phyloP scores from a whole-genome alignment of 2,797 vertebrate genomes.

The Pangasius mekongensis region DNA sequence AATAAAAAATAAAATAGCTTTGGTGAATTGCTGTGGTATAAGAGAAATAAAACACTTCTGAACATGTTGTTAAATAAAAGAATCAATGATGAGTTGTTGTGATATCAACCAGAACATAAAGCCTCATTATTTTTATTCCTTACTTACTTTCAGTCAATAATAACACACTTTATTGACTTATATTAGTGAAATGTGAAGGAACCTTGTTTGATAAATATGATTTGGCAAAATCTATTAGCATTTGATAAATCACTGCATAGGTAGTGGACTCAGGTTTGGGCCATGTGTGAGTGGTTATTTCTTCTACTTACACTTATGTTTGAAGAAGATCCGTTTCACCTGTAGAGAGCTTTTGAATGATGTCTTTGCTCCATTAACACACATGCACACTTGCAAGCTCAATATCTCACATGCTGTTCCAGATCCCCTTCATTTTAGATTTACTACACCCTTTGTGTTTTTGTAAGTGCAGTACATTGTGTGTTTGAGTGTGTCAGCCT shows the following conservation, averaged over 20 bases:
- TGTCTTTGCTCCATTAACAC: constrained; percentile 41
- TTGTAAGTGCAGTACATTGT: constrained; percentile 65
- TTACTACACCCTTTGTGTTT: constrained; percentile 59
- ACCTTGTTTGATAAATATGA: background rate
- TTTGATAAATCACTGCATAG: background rate
- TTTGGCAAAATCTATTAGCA: background rate
- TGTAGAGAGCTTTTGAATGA: constrained; percentile 23
- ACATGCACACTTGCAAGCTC: constrained; percentile 23
- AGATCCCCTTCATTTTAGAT: constrained; percentile 74
- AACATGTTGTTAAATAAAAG: background rate
- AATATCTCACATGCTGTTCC: constrained; percentile 69
- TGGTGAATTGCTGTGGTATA: background rate
- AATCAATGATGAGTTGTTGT: background rate
- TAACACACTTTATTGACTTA: background rate
- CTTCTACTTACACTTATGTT: constrained; percentile 14
- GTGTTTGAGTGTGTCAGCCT: constrained; percentile 58
- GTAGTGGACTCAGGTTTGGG: background rate
- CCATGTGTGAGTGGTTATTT: constrained; percentile 35
- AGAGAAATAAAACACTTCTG: background rate
- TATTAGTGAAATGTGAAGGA: background rate
- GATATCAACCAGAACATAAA: background rate
- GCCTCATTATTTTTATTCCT: background rate
- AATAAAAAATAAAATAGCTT: too few species aligned
- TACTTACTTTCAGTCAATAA: background rate
- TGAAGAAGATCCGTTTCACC: constrained; percentile 17